Conservation (phyloP, 2,888 invertebrate species). For the Cyrtodaria siliqua region DNA sequence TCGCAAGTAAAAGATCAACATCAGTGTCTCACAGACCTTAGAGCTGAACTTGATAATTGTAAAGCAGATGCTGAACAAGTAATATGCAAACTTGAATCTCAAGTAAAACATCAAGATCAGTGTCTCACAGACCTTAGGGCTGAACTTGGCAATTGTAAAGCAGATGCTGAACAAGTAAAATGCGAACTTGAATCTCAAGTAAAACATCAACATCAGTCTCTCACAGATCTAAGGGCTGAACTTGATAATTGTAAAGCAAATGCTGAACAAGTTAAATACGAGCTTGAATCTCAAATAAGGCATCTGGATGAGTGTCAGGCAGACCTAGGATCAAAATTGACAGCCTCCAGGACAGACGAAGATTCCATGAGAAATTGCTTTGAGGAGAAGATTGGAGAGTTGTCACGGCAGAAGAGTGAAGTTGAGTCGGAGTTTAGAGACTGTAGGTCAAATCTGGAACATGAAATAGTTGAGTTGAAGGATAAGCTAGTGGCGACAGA, state of each 20-base stretch:
- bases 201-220: background rate
- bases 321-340: conserved; percentile 8
- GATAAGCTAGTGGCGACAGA: conserved; percentile 55
- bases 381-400: background rate
- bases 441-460: conserved; percentile 16
- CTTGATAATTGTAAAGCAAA: conserved; percentile 7
- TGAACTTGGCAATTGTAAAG: too few species aligned
- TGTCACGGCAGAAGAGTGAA: conserved; percentile 11
- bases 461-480: conserved; percentile 26
- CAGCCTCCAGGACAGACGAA: background rate
- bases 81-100: too few species aligned
- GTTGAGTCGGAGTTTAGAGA: conserved; percentile 11
- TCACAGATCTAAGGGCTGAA: background rate
- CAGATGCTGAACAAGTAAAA: too few species aligned
- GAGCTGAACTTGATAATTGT: too few species aligned
- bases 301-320: conserved; percentile 6
- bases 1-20: too few species aligned
- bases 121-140: too few species aligned
- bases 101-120: too few species aligned
- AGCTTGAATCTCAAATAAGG: conserved; percentile 7
- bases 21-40: too few species aligned
- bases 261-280: conserved; percentile 3
- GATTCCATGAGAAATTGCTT: background rate
- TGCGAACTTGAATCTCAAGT: background rate
- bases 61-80: too few species aligned